phyloP scores from a whole-genome alignment of 2,113 vertebrate species.

The Peromyscus polionotus region DNA sequence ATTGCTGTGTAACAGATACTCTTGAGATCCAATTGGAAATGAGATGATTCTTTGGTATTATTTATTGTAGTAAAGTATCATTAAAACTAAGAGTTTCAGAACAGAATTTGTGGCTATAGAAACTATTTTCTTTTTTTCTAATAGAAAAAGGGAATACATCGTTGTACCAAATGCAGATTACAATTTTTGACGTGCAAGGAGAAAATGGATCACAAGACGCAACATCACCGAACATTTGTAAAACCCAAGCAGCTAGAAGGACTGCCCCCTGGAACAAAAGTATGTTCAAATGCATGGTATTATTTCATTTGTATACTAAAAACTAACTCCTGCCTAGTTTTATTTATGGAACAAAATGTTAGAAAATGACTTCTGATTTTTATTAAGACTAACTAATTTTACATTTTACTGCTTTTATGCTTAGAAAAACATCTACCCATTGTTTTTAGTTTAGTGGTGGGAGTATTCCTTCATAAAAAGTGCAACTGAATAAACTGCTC shows the following conservation, averaged over 20 bases:
- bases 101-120: background rate
- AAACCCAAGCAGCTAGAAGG: conserved; percentile 97
- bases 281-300: conserved; percentile 77
- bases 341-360: conserved; percentile 40
- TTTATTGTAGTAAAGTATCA: conserved; percentile 15
- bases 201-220: conserved; percentile 96
- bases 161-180: conserved; percentile 96
- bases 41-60: conserved; percentile 22
- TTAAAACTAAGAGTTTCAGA: conserved; percentile 40
- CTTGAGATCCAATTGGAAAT: conserved; percentile 52
- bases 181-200: conserved; percentile 98
- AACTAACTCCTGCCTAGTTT: conserved; percentile 44
- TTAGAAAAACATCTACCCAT: background rate
- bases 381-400: conserved; percentile 53
- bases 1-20: background rate
- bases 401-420: conserved; percentile 5
- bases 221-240: conserved; percentile 96
- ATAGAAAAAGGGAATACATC: conserved; percentile 97
- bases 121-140: conserved; percentile 51
- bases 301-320: conserved; percentile 51
- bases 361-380: conserved; percentile 37
- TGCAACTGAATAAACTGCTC: conserved; percentile 10
- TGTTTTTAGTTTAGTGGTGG: background rate
- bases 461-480: conserved; percentile 60
- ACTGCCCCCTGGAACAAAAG: conserved; percentile 98